phyloP scores from a whole-genome alignment of 1,140 invertebrate genomes.

The Triops cancriformis region DNA sequence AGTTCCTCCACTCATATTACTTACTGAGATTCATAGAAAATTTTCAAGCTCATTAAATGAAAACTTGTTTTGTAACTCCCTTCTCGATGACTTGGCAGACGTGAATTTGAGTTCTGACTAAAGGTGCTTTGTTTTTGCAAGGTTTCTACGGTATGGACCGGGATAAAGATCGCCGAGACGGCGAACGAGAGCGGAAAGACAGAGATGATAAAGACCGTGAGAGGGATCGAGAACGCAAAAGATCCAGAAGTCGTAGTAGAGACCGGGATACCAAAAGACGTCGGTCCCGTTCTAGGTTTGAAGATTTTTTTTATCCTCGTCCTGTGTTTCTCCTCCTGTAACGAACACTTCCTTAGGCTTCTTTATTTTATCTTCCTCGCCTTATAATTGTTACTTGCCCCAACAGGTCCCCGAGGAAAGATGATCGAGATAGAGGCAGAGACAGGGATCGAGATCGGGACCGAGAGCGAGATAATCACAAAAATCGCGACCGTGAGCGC shows the following conservation, averaged over 20 bases:
- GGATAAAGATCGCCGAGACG: neutral
- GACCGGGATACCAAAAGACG: constrained; percentile 21
- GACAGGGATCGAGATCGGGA: constrained; percentile 39
- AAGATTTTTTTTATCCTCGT: neutral
- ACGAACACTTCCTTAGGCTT: neutral
- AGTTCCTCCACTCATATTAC: too few species aligned
- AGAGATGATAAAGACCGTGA: constrained; percentile 25
- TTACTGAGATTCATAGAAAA: too few species aligned
- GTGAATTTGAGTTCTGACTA: neutral
- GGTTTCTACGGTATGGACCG: neutral
- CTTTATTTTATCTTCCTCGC: neutral
- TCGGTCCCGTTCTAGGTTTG: constrained; percentile 22
- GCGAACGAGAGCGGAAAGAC: neutral
- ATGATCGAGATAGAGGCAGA: constrained; percentile 37
- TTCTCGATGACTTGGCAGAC: too few species aligned
- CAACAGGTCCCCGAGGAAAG: constrained; percentile 29
- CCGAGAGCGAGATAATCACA: constrained; percentile 37
- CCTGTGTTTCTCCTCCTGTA: neutral
- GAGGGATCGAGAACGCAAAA: constrained; percentile 25
- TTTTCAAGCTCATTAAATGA: too few species aligned
- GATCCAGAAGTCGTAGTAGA: constrained; percentile 22
- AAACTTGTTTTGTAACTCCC: too few species aligned
- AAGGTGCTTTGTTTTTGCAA: neutral
- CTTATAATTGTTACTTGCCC: neutral
- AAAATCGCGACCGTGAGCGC: constrained; percentile 36